Evolutionary conservation across 1,140 invertebrate genomes (phyloP).

Genomic region (Ectropis grisescens): DNA sequence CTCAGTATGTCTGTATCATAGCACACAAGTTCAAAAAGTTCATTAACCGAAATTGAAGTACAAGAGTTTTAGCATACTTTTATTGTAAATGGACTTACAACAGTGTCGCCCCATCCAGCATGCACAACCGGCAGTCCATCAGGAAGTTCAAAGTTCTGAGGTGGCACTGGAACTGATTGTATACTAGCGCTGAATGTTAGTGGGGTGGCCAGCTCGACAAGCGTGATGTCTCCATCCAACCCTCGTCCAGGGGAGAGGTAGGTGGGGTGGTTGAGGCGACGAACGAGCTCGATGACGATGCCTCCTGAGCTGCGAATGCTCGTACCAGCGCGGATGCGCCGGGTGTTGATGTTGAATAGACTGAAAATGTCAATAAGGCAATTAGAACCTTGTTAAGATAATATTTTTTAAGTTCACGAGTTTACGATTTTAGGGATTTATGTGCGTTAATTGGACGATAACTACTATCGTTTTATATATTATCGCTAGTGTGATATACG

Average conservation of each 20-base stretch:
- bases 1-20: no score
- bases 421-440: no score
- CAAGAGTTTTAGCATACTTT: no score
- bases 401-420: no score
- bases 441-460: no score
- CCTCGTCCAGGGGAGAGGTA: constrained; percentile 5
- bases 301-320: constrained; percentile 14
- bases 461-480: no score
- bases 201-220: constrained; percentile 8
- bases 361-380: constrained; percentile 7
- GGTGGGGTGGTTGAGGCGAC: constrained; percentile 20
- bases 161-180: constrained; percentile 6
- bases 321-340: constrained; percentile 23
- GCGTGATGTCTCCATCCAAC: constrained; percentile 20
- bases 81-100: no score
- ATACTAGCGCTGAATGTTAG: constrained; percentile 13
- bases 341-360: constrained; percentile 4
- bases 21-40: no score
- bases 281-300: constrained; percentile 4
- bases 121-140: constrained; percentile 14
- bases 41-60: no score
- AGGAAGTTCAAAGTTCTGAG: constrained; percentile 7
- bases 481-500: no score
- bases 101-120: constrained; percentile 20
- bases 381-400: no score